Conservation (phyloP, 2,797 vertebrate species). For the Anas georgica region DNA sequence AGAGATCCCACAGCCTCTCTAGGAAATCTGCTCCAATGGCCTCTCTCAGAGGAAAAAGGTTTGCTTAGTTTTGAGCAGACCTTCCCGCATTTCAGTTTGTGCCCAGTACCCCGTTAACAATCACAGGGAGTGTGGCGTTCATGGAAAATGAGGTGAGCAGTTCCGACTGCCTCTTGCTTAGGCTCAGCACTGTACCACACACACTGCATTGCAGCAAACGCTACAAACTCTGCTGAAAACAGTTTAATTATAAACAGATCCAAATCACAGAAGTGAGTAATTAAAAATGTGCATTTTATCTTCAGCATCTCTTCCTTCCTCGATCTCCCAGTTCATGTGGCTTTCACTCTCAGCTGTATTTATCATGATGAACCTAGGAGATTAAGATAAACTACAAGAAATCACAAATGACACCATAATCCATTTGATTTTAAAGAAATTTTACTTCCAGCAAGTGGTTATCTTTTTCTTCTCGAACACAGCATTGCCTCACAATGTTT, state of each 20-base stretch:
- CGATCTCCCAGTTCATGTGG: background rate
- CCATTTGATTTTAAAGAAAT: background rate
- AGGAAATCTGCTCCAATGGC: too few relatives aligned
- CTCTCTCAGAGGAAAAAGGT: too few relatives aligned
- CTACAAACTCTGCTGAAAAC: background rate
- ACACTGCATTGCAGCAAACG: background rate
- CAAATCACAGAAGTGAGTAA: background rate
- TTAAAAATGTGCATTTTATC: background rate
- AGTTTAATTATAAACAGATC: slow-evolving; percentile 28
- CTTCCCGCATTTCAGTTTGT: too few relatives aligned
- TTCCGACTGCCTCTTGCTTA: background rate
- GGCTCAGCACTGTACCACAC: background rate
- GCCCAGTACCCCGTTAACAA: background rate
- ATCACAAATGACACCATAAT: background rate
- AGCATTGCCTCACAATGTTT: background rate
- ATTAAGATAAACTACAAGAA: background rate
- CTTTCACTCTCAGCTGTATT: background rate
- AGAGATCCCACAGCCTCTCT: too few relatives aligned
- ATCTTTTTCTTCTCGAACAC: accelerated
- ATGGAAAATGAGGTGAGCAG: background rate
- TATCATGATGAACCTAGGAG: background rate
- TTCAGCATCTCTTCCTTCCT: slow-evolving; percentile 2
- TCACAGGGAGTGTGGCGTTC: background rate
- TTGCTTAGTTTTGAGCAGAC: too few relatives aligned
- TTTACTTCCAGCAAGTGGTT: background rate